A percentile compares a stretch with the other conserved stretches of the same genome.
Conservation (phyloP, 1,140 invertebrate genomes). For the Lasioglossum albipes region DNA sequence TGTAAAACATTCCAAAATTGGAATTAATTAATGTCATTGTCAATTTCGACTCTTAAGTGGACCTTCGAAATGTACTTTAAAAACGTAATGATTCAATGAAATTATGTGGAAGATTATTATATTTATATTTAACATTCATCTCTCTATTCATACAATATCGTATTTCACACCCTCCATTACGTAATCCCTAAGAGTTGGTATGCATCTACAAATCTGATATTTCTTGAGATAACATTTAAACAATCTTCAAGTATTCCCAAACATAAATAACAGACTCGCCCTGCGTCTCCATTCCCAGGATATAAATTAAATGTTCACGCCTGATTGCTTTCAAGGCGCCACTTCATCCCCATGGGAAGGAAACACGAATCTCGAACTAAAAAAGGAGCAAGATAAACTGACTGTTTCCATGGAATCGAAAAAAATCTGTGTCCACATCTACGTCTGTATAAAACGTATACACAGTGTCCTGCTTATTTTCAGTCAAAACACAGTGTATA, state of each 20-base stretch:
- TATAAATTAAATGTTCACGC: conserved; percentile 26
- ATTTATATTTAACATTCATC: too few relatives aligned
- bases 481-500: too few relatives aligned
- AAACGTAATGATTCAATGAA: not conserved
- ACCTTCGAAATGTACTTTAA: too few relatives aligned
- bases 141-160: too few relatives aligned
- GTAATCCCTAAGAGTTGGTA: too few relatives aligned
- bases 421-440: not conserved
- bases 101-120: too few relatives aligned
- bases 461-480: not conserved
- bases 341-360: not conserved
- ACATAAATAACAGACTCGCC: not conserved
- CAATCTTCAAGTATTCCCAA: too few relatives aligned
- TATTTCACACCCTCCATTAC: too few relatives aligned
- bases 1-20: conserved; percentile 13
- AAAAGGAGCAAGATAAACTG: conserved; percentile 12
- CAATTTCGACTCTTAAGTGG: too few relatives aligned
- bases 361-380: not conserved
- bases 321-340: not conserved
- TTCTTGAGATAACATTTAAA: too few relatives aligned
- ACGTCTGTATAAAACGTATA: not conserved
- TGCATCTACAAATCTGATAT: too few relatives aligned
- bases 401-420: not conserved
- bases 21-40: not conserved
- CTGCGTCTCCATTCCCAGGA: not conserved